Base-by-base conservation (phyloP, 2,888 invertebrate genomes). In the Hypselothyrea guttata region DNA sequence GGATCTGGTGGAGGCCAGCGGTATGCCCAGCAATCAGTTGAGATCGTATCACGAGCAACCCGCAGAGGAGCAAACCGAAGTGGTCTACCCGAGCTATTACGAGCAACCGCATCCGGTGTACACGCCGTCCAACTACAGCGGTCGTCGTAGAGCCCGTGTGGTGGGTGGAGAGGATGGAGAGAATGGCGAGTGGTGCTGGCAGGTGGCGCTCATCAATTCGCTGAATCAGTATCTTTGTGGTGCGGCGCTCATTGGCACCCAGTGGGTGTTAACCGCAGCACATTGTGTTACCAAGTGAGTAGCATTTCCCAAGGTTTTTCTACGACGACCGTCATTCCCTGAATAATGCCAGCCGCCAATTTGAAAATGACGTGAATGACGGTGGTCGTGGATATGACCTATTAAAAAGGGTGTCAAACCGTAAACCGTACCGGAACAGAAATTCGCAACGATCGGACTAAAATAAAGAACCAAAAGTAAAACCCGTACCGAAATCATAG, bases 101-200 rank as follows among this genome's bases (percentile, higher is more conserved):
- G 3, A 22, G 22, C 22, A 22, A 22, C 22, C 22, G 5, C 66
- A 68, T 28, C 63, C 70, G 4, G 51, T 62, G 45, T 45, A 71
- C 37, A 45, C 59, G 4, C 45, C 56, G 31, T 22, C 28, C 9
- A 86, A 84, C 16, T 76, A 64, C 30, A 82, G 58, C 27, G 77
- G 59, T 16, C 68, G 79, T 0, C 72, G 85, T 0, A 71, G 87
- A 0, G 89, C 88, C 4, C 89, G 90, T 28, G 97, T 97, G 59
- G 97, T 97, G 68, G 97, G 97, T 8, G 97, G 97, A 9, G 95
- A 95, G 89, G 97, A 97, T 88, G 96, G 97, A 1, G 94, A 94
- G 76, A 94, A 96, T 57, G 97, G 96, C 40, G 97, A 97, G 91
- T 97, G 97, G 97, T 97, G 97, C 90, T 97, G 97, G 97, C 97